These are phyloP conservation scores for Pedicia rivosa DNA, from an alignment of 2,888 invertebrate species.

Conservation along the genomic window DNA sequence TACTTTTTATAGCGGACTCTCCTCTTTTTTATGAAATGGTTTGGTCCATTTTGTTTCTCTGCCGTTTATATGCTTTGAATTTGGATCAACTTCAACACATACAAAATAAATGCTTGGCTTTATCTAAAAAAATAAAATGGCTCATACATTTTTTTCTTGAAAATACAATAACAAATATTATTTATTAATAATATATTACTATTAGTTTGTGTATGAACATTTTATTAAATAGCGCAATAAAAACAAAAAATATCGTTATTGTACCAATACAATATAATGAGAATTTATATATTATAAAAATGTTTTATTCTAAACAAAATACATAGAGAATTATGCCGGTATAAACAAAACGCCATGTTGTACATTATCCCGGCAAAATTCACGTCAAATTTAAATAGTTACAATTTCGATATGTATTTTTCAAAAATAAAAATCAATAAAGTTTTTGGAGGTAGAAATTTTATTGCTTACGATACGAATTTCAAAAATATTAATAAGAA, in stretches of 20 bases:
- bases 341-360: not conserved
- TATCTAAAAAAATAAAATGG: no score
- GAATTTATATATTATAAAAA: not conserved
- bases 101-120: no score
- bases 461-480: not conserved
- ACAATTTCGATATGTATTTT: not conserved
- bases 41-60: no score
- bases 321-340: not conserved
- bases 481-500: not conserved
- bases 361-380: slow-evolving; percentile 5
- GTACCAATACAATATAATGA: not conserved
- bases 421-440: slow-evolving; percentile 1
- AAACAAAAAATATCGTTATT: not conserved
- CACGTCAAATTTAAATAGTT: slow-evolving; percentile 2
- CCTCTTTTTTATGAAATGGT: no score
- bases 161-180: no score
- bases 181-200: no score
- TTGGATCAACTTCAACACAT: no score
- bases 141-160: no score
- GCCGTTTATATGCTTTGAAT: no score
- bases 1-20: no score
- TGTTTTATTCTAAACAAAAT: not conserved
- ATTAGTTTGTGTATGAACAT: no score
- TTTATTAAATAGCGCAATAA: no score
- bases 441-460: not conserved